A percentile compares a stretch with the other conserved stretches of the same genome.
phyloP scores from a whole-genome alignment of 2,113 vertebrate genomes.

The Leuciscus idus region DNA sequence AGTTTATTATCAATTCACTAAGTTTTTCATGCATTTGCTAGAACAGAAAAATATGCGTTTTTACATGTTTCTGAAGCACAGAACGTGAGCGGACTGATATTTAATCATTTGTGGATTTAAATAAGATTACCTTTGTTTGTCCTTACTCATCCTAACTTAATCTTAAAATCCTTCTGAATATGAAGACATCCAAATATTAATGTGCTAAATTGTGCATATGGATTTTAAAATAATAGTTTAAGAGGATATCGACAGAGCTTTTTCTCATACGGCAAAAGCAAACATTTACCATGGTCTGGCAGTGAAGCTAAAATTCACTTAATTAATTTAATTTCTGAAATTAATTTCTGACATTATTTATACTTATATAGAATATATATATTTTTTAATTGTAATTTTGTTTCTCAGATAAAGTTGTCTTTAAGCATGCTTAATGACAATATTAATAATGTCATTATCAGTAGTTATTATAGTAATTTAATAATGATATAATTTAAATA shows the following conservation, averaged over 20 bases:
- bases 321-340: not conserved
- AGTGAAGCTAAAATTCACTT: not conserved
- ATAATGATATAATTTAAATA: not conserved
- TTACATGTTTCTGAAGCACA: not conserved
- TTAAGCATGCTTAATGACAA: not conserved
- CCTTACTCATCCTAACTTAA: not conserved
- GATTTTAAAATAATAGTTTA: not conserved
- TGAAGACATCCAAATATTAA: not conserved
- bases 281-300: not conserved
- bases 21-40: not conserved
- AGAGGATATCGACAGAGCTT: not conserved
- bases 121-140: not conserved
- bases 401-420: not conserved
- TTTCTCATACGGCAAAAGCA: not conserved
- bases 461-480: not conserved
- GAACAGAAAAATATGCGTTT: not conserved
- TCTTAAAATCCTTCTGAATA: not conserved
- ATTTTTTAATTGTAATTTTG: not conserved
- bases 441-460: not conserved
- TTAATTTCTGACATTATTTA: not conserved
- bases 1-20: too few relatives aligned
- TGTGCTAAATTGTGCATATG: not conserved
- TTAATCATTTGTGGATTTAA: slow-evolving; percentile 20
- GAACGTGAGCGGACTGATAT: not conserved
- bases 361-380: not conserved